These are phyloP conservation scores for Garra rufa DNA, from an alignment of 2,113 vertebrate genomes.

Conservation along the genomic window DNA sequence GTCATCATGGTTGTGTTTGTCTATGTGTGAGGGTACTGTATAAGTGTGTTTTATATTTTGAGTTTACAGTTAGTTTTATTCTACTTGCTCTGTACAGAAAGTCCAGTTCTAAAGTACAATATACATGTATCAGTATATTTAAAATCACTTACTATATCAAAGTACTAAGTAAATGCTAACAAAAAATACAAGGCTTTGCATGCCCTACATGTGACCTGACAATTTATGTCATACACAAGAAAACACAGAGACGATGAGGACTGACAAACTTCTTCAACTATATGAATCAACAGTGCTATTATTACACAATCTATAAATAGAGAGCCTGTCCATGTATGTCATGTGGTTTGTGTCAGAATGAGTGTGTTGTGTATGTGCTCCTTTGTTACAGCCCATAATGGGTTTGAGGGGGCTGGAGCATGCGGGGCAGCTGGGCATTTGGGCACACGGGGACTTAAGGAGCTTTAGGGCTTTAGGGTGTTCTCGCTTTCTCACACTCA, in stretches of 20 bases:
- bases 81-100: neutral
- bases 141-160: neutral
- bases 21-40: neutral
- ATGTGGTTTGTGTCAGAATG: constrained; percentile 40
- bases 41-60: neutral
- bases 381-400: constrained; percentile 44
- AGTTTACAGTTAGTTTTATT: neutral
- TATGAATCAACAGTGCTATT: constrained; percentile 70
- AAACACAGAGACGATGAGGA: constrained; percentile 40
- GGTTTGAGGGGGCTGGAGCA: constrained; percentile 20
- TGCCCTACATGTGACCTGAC: neutral
- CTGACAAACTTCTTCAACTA: constrained; percentile 41
- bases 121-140: neutral
- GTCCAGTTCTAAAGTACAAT: neutral
- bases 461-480: constrained; percentile 13
- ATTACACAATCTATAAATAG: constrained; percentile 76
- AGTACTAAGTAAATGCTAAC: neutral
- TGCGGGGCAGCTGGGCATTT: constrained; percentile 14
- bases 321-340: constrained; percentile 67
- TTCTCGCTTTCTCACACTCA: constrained; percentile 13
- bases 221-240: neutral
- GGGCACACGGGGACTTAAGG: neutral
- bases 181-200: neutral
- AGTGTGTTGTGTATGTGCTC: constrained; percentile 38
- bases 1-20: neutral